phyloP scores from a whole-genome alignment of 2,113 vertebrate genomes.

The Alligator mississippiensis region DNA sequence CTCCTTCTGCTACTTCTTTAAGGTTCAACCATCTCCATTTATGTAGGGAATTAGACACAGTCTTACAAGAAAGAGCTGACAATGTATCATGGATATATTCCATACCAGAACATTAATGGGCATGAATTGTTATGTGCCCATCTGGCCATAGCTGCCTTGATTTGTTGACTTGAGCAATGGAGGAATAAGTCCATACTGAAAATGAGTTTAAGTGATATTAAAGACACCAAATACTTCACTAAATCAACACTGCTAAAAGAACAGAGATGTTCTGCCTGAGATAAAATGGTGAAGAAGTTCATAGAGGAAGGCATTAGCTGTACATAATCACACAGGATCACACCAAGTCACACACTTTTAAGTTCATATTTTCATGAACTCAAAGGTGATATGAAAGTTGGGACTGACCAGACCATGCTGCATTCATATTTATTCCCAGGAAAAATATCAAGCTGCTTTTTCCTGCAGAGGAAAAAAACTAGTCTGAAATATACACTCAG shows the following conservation, averaged over 20 bases:
- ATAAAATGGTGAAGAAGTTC: neutral
- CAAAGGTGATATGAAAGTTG: constrained; percentile 33
- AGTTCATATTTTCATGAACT: constrained; percentile 51
- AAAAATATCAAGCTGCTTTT: neutral
- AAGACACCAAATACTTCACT: neutral
- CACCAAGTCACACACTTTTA: constrained; percentile 42
- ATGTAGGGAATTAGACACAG: too few relatives aligned
- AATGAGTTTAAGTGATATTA: neutral
- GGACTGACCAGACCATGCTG: neutral
- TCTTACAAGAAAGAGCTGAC: neutral
- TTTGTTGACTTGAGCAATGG: too few relatives aligned
- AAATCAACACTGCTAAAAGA: neutral
- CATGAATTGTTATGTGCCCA: neutral
- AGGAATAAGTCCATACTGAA: neutral
- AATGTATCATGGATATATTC: fast-evolving
- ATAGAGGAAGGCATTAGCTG: constrained; percentile 33
- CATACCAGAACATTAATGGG: fast-evolving
- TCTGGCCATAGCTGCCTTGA: neutral
- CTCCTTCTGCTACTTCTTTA: neutral
- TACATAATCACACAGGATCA: constrained; percentile 28
- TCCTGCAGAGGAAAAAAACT: neutral
- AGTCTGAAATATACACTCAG: constrained; percentile 30
- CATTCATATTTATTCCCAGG: constrained; percentile 17
- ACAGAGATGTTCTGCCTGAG: neutral
- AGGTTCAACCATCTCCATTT: neutral